These are phyloP conservation scores for Rostratula benghalensis DNA, from an alignment of 2,113 vertebrate genomes.

Conservation along the genomic window DNA sequence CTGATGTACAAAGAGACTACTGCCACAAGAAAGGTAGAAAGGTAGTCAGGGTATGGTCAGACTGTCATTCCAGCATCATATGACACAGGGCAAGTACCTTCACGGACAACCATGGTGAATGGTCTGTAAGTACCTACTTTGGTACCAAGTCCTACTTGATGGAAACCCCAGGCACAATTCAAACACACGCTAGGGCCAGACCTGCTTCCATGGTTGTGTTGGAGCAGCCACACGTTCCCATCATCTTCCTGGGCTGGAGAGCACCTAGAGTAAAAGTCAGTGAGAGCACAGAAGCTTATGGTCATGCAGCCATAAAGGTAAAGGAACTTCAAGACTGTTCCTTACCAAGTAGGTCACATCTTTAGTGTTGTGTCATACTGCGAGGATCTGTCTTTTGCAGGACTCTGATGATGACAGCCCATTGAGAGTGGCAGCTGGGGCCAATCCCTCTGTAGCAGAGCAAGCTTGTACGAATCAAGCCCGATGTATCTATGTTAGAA, in stretches of 20 bases:
- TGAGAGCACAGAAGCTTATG: not conserved
- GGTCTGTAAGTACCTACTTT: not conserved
- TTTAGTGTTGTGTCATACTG: not conserved
- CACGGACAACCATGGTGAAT: not conserved
- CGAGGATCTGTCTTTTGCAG: not conserved
- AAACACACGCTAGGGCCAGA: not conserved
- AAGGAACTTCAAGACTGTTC: not conserved
- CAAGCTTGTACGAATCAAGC: not conserved
- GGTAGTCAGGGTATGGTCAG: not conserved
- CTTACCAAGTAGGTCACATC: not conserved
- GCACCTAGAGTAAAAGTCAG: not conserved
- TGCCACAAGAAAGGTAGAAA: not conserved
- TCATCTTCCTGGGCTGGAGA: not conserved
- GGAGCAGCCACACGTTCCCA: not conserved
- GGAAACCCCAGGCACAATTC: not conserved
- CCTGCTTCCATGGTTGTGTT: not conserved
- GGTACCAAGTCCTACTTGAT: not conserved
- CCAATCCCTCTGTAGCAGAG: not conserved
- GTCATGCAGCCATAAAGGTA: not conserved
- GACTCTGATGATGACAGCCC: not conserved
- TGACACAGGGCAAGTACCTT: not conserved
- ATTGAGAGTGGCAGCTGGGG: not conserved
- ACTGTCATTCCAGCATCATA: not conserved
- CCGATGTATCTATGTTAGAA: not conserved
- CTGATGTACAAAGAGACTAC: not conserved